Base-by-base conservation (phyloP, 2,888 invertebrate genomes). In the Pollenia labialis region DNA sequence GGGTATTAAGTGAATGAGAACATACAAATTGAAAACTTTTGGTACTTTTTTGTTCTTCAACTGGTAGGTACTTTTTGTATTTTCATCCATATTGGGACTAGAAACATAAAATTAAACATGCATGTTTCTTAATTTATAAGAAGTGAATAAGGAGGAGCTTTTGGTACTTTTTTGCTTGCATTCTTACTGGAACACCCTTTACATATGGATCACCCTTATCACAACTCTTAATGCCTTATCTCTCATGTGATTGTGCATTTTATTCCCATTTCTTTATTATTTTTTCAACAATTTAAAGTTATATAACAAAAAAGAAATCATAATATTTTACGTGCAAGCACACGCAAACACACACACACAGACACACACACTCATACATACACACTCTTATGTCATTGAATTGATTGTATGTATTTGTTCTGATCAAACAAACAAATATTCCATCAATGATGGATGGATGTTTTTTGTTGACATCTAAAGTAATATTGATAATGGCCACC, bases 401-500 rank as follows among this genome's bases (percentile, higher is more conserved):
- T 32, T 32, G 32, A 32, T 6, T 32, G 32, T 6, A 32, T 6
- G 7, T 62, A 16, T 18, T 74, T 46, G 4, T 42, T 10, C n/a
- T 48, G 11, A 48, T 16, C 46, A 46, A 54, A 14, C 56, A 72
- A 32, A 46, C 54, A 46, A 12, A 32, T 6, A 32, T 74, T 60
- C 48, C 48, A 16, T 12, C n/a, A 72, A 48, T 60, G 74, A 60
- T 74, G 58, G 54, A 58, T 58, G 40, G 14, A 66, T 77, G 66
- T 62, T 54, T 54, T 75, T 18, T 44, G 16, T 46, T 68, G 77
- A 54, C 40, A 68, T 40, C 50, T 18, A 48, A 68, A 58, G 58
- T 58, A 68, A 77, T 77, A 66, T 66, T 66, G 66, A 46, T 77
- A 66, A 48, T 77, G 66, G 76, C 16, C 44, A 23, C 42, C 50